Evolutionary conservation across 35 echinoderm and acorn worm genomes (phyloP), one percentile per base, ranked within the genome.

Genomic region (Apostichopus japonicus): DNA sequence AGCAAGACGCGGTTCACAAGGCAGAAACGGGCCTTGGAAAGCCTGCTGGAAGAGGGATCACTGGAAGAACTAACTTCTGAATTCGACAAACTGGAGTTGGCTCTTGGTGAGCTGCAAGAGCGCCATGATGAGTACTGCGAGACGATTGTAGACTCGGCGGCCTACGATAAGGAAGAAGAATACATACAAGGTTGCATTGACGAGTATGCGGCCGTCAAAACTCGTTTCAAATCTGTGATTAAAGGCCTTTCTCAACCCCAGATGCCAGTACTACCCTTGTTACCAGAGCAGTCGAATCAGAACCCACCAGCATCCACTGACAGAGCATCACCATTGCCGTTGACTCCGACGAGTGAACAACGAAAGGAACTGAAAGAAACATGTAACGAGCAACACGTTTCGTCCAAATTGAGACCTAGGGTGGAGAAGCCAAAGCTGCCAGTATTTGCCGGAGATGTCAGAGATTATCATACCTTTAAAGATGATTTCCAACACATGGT

Each of bases 401-500:
- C 19, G 5, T n/a, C 82, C 21, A 23, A 86, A 86, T 53, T 22
- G 53, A 54, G n/a, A 54, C 21, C 82, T 1, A 22, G n/a, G 51
- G 44, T 23, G 7, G 95, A 92, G 65, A 96, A 94, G 56, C 77
- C 93, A 8, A 90, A 96, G 23, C 24, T 94, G 33, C 90, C 95
- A 0, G 94, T 86, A 59, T 96, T 94, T 79, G 73, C 62, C n/a
- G 95, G 95, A 3, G 92, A 96, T 84, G 84, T 94, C 4, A 16
- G 95, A 14, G 95, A 96, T 8, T 94, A 96, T 53, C 24, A 77
- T 65, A 90, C 86, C n/a, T 96, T 96, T 51, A 94, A 90, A 62
- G 24, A 61, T 54, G 95, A 94, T 22, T 96, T 96, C 70, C 73
- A n/a, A 52, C 72, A 58, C 21, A 55, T 79, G 51, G 1, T 78